Conservation (phyloP, 2,888 invertebrate genomes). For the Pocota personata region DNA sequence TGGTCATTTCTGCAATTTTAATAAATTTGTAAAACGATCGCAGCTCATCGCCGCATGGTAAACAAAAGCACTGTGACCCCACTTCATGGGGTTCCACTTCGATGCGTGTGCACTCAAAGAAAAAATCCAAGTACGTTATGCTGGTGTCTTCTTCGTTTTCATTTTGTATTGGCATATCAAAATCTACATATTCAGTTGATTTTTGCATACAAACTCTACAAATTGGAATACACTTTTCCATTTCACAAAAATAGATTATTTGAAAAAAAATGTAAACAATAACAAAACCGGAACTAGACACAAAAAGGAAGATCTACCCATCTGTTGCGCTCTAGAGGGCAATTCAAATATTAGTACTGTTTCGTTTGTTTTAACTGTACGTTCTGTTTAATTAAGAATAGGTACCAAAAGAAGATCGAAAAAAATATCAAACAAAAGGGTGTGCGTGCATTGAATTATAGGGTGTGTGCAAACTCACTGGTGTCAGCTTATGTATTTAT, state of each 20-base stretch:
- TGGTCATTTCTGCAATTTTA: conserved; percentile 50
- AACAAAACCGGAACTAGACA: conserved; percentile 14
- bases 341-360: conserved; percentile 6
- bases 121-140: conserved; percentile 50
- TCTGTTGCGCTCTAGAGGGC: not conserved
- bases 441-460: no score
- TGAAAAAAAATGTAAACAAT: conserved; percentile 20
- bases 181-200: conserved; percentile 33
- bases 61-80: conserved; percentile 51
- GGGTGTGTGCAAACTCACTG: no score
- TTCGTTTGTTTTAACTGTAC: not conserved
- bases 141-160: conserved; percentile 46
- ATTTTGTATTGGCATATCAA: conserved; percentile 47
- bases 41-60: conserved; percentile 46
- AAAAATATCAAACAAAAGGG: no score
- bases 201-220: conserved; percentile 56
- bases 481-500: no score
- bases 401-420: no score
- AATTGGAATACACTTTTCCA: conserved; percentile 26
- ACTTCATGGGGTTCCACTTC: conserved; percentile 52
- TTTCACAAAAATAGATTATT: conserved; percentile 9
- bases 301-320: not conserved
- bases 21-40: conserved; percentile 47
- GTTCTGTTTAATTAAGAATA: not conserved
- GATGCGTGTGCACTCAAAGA: conserved; percentile 65